These are phyloP conservation scores for Hemaris fuciformis DNA, from an alignment of 2,888 invertebrate genomes.

Conservation along the genomic window DNA sequence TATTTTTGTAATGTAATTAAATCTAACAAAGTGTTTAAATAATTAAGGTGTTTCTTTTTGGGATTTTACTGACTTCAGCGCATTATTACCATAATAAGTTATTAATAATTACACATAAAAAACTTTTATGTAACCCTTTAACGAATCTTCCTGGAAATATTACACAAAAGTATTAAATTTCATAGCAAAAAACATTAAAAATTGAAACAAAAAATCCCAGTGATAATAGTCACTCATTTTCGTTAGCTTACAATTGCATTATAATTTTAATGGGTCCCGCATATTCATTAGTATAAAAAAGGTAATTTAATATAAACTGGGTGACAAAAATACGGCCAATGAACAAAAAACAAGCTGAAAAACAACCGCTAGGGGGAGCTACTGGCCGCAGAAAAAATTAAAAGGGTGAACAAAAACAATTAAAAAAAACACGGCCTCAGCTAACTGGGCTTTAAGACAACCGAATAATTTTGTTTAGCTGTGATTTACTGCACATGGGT, in stretches of 20 bases:
- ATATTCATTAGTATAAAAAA: constrained; percentile 77
- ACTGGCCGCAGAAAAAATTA: constrained; percentile 53
- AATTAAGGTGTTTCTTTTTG: no score
- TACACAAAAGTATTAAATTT: constrained; percentile 1
- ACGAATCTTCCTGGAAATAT: neutral
- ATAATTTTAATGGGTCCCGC: constrained; percentile 63
- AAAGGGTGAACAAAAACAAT: constrained; percentile 71
- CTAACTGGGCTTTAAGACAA: constrained; percentile 70
- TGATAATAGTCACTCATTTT: constrained; percentile 70
- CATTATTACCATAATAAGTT: no score
- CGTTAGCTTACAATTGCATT: constrained; percentile 60
- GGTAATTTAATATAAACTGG: constrained; percentile 81
- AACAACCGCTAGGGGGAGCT: constrained; percentile 52
- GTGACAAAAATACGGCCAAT: constrained; percentile 76
- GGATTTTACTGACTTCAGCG: no score
- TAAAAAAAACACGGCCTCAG: constrained; percentile 55
- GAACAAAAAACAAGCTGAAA: constrained; percentile 62
- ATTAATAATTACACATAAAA: no score
- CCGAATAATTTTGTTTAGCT: constrained; percentile 71
- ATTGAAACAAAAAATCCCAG: constrained; percentile 44
- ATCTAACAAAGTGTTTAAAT: no score
- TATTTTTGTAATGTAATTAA: no score
- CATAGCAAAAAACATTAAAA: constrained; percentile 15
- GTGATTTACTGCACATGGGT: constrained; percentile 57
- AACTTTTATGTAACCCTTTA: no score